Conservation (phyloP, 2,113 vertebrate genomes). For the Microcebus lehilahytsara region DNA sequence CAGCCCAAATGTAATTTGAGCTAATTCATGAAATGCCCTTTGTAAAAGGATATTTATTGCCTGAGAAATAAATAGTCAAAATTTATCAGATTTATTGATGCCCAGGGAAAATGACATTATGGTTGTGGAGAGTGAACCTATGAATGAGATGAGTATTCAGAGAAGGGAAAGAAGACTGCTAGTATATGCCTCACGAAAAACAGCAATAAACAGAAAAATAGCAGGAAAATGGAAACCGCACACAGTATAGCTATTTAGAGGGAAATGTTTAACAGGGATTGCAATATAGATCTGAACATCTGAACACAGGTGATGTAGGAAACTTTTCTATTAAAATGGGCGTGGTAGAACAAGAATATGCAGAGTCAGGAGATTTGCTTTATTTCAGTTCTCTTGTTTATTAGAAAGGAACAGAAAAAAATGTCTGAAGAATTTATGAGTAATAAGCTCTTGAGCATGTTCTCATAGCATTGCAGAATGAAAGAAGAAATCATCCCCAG, state of each 20-base stretch:
- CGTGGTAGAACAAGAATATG: not conserved
- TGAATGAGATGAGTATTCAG: slow-evolving; percentile 70
- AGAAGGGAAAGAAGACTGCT: not conserved
- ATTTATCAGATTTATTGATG: slow-evolving; percentile 82
- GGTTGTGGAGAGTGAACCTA: slow-evolving; percentile 68
- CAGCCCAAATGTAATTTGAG: slow-evolving; percentile 84
- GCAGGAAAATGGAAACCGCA: not conserved
- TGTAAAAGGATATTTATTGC: slow-evolving; percentile 83
- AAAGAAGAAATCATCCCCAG: not conserved
- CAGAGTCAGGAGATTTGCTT: not conserved
- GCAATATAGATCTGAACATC: not conserved
- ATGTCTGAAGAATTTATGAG: not conserved
- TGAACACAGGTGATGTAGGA: fast-evolving
- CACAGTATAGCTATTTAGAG: no score
- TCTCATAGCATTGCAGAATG: not conserved
- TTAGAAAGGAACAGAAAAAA: not conserved
- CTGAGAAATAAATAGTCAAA: slow-evolving; percentile 85
- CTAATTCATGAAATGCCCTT: slow-evolving; percentile 80
- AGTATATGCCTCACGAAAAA: fast-evolving
- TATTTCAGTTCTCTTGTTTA: not conserved
- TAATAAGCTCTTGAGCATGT: not conserved
- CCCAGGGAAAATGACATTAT: slow-evolving; percentile 73
- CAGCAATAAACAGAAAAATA: not conserved
- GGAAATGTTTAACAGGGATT: not conserved
- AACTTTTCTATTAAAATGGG: not conserved